These are phyloP conservation scores for Strigops habroptila DNA, from an alignment of 2,113 vertebrate species.

Conservation along the genomic window DNA sequence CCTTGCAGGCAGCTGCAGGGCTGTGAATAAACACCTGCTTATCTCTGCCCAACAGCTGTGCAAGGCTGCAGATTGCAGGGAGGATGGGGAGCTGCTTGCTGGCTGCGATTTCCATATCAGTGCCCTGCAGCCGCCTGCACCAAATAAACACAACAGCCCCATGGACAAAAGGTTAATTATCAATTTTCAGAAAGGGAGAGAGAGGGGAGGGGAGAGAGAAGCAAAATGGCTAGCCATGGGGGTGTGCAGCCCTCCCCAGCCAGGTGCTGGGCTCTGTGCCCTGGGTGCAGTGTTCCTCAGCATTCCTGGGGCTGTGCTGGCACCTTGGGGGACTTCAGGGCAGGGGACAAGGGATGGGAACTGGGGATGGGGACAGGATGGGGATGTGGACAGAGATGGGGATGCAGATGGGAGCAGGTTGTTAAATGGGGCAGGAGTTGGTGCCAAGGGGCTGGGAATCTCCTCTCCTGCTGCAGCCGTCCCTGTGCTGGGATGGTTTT, in stretches of 20 bases:
- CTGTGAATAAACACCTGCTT: constrained; percentile 73
- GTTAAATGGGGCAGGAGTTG: not conserved
- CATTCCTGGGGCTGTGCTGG: not conserved
- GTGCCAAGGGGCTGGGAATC: not conserved
- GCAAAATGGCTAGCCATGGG: not conserved
- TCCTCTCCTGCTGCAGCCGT: not conserved
- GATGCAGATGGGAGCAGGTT: not conserved
- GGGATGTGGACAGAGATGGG: accelerated
- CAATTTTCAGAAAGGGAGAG: constrained; percentile 74
- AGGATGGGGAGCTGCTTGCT: constrained; percentile 71
- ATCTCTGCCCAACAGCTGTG: constrained; percentile 81
- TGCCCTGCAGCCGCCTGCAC: constrained; percentile 76
- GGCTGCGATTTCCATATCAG: constrained; percentile 87
- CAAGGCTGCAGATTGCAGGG: constrained; percentile 68
- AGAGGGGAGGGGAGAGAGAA: not conserved
- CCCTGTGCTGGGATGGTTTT: not conserved
- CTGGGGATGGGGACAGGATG: constrained; percentile 42
- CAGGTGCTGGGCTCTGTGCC: not conserved
- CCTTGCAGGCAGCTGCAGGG: constrained; percentile 50
- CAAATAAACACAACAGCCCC: constrained; percentile 80
- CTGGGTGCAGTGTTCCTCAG: accelerated
- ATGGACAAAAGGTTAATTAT: constrained; percentile 85
- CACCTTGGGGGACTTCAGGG: not conserved
- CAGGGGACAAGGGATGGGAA: not conserved
- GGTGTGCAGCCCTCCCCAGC: accelerated